Evolutionary conservation across 1,140 invertebrate genomes (phyloP).

Genomic region (Platyscapa corneri): DNA sequence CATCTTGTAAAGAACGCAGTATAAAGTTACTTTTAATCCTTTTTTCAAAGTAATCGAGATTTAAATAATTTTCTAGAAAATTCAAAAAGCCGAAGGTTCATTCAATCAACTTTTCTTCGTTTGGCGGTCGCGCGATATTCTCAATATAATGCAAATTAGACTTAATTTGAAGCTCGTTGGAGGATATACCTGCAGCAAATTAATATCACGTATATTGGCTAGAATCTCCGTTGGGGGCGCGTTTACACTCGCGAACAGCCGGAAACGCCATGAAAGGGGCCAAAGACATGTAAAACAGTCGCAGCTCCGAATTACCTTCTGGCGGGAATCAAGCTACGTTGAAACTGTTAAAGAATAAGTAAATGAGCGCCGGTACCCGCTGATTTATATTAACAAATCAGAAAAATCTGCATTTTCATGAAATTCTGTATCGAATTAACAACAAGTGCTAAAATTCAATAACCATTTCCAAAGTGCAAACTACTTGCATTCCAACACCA

Average conservation of each 20-base stretch:
- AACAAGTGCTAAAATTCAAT: background rate
- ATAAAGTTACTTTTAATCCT: background rate
- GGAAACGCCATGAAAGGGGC: background rate
- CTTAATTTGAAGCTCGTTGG: conserved; percentile 23
- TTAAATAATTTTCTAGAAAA: conserved; percentile 11
- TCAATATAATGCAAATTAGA: conserved; percentile 39
- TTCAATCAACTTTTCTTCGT: conserved; percentile 22
- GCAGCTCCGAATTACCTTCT: background rate
- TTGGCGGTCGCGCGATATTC: background rate
- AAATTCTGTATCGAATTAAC: background rate
- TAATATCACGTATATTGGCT: background rate
- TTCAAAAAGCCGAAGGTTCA: background rate
- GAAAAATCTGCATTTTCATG: background rate
- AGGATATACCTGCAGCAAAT: conserved; percentile 1
- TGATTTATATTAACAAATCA: too few relatives aligned
- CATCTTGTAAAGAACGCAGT: too few relatives aligned
- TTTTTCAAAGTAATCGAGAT: background rate
- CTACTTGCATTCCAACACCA: too few relatives aligned
- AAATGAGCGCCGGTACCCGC: background rate
- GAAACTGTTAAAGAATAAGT: conserved; percentile 16
- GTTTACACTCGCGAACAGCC: background rate
- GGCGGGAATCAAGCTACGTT: conserved; percentile 13
- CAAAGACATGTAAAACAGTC: conserved; percentile 24
- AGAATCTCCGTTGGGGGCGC: background rate
- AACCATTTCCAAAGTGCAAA: too few relatives aligned